Percentiles rank a stretch among this genome's conserved stretches.
Evolutionary conservation across 2,888 invertebrate species (phyloP).

Genomic region (Ectropis crepuscularia): DNA sequence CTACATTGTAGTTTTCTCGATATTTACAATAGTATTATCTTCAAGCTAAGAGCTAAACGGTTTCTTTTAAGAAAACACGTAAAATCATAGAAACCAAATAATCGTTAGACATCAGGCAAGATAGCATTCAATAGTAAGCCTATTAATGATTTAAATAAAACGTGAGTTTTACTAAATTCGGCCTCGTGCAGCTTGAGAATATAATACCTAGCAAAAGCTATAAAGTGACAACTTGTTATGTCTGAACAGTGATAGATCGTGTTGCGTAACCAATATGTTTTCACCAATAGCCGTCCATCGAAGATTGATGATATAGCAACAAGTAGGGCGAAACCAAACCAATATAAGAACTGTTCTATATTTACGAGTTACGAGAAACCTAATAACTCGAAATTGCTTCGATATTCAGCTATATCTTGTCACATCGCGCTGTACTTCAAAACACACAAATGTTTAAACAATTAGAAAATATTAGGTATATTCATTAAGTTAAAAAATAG

Average conservation of each 20-base stretch:
- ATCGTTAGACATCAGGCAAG: too few relatives aligned
- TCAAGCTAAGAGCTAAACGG: too few relatives aligned
- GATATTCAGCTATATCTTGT: neutral
- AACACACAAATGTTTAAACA: neutral
- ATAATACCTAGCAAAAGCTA: constrained; percentile 1
- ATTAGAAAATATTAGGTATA: neutral
- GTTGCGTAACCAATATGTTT: constrained; percentile 16
- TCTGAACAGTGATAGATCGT: constrained; percentile 20
- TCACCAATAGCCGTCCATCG: constrained; percentile 12
- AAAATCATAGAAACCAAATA: too few relatives aligned
- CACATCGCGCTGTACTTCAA: neutral
- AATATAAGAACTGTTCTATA: constrained; percentile 26
- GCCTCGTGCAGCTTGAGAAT: constrained; percentile 7
- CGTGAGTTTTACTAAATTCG: neutral
- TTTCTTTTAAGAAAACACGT: too few relatives aligned
- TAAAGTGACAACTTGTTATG: constrained; percentile 5
- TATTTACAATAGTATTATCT: too few relatives aligned
- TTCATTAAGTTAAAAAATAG: neutral
- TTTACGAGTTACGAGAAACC: constrained; percentile 15
- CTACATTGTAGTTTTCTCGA: too few relatives aligned
- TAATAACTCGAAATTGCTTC: constrained; percentile 12
- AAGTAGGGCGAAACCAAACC: constrained; percentile 14
- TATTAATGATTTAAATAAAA: too few relatives aligned
- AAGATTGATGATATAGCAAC: constrained; percentile 25
- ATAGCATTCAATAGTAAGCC: too few relatives aligned